Evolutionary conservation across 2,797 vertebrate genomes (phyloP), one percentile per base, ranked within the genome.

Genomic region (Bucorvus abyssinicus): DNA sequence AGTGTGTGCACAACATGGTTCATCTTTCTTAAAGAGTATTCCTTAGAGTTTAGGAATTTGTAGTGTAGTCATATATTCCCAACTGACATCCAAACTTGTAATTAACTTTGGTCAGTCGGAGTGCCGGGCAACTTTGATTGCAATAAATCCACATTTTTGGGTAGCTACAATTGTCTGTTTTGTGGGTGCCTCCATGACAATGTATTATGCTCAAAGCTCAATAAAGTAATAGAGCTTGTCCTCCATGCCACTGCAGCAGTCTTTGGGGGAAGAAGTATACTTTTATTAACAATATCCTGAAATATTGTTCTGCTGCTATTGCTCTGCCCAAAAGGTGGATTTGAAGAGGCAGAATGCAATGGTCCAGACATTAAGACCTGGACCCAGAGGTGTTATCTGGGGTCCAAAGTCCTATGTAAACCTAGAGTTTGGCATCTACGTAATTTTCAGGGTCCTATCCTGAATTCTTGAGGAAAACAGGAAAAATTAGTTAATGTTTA

Each of bases 141-240:
- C n/a, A n/a, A n/a, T n/a, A 95, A 94, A 93, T 91, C 52, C 38
- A 49, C 21, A 75, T 60, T 77, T 79, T 87, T 77, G 47, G n/a
- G n/a, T n/a, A n/a, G n/a, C n/a, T n/a, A n/a, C n/a, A n/a, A n/a
- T n/a, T n/a, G n/a, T n/a, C n/a, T n/a, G n/a, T n/a, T n/a, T n/a
- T n/a, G n/a, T n/a, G n/a, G n/a, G n/a, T n/a, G n/a, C n/a, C 34
- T 84, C n/a, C 20, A 45, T 38, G 53, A 85, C 64, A 44, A 71
- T 10, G 21, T 64, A 45, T 52, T 30, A 7, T 83, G 14, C 64
- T 88, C 16, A 78, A 89, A 86, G 59, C 50, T 63, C 71, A 78
- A 90, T 49, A 81, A 40, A 73, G 50, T 81, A 81, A 61, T 29
- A 76, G 20, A 83, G 2, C 23, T 87, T 47, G 42, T 71, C n/a